Conservation (phyloP, 2,113 vertebrate genomes). For the Actenoides lindsayi region DNA sequence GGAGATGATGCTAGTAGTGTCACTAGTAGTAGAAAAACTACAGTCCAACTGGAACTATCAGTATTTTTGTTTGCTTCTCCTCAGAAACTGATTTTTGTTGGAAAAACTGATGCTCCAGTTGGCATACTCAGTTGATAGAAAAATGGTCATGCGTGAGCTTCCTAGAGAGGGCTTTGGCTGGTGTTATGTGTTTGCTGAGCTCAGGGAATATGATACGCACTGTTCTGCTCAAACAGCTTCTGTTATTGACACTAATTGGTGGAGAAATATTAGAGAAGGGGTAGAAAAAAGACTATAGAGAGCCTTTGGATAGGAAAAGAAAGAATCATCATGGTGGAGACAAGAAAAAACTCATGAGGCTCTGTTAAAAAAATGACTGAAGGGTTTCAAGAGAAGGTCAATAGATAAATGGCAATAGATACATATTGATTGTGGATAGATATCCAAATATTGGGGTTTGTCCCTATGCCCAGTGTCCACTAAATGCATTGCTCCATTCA, state of each 20-base stretch:
- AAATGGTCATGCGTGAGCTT: not conserved
- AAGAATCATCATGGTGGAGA: not conserved
- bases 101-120: not conserved
- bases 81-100: not conserved
- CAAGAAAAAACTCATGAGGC: not conserved
- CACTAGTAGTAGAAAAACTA: not conserved
- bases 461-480: not conserved
- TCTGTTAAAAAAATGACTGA: not conserved
- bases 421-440: not conserved
- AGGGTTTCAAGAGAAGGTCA: not conserved
- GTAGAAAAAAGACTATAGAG: not conserved
- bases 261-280: not conserved
- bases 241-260: not conserved
- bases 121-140: not conserved
- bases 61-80: not conserved
- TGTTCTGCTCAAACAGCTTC: not conserved
- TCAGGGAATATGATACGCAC: not conserved
- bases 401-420: not conserved
- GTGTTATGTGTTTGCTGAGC: not conserved
- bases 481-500: not conserved
- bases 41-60: not conserved
- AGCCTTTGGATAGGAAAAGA: not conserved
- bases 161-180: not conserved
- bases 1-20: not conserved
- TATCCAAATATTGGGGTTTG: not conserved